Conservation (phyloP, 2,888 invertebrate genomes). For the Sipha maydis region DNA sequence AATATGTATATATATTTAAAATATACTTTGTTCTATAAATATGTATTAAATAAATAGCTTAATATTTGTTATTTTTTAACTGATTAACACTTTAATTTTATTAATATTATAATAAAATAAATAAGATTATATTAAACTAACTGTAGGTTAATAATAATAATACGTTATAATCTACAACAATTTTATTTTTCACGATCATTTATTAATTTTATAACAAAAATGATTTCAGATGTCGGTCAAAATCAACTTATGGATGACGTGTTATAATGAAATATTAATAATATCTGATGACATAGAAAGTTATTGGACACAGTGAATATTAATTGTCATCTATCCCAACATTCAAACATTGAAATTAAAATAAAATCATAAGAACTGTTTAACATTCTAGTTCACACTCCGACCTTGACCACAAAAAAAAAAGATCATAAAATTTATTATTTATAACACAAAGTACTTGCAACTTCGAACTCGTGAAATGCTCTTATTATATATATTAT, state of each 20-base stretch:
- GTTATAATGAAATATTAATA: constrained; percentile 4
- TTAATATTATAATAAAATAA: too few species aligned
- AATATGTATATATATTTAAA: too few species aligned
- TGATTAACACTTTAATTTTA: too few species aligned
- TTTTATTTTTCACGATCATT: neutral
- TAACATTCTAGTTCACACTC: constrained; percentile 24
- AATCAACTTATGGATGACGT: constrained; percentile 34
- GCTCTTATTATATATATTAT: neutral
- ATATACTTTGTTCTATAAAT: too few species aligned
- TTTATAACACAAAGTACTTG: neutral
- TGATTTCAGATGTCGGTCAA: constrained; percentile 26
- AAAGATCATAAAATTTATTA: neutral
- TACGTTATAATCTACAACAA: neutral
- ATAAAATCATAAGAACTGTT: constrained; percentile 18
- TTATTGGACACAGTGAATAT: constrained; percentile 30
- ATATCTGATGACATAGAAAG: constrained; percentile 34
- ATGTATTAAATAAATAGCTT: too few species aligned
- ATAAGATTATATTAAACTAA: too few species aligned
- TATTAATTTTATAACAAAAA: neutral
- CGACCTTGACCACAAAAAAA: constrained; percentile 35
- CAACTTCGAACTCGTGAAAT: neutral
- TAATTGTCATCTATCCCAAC: constrained; percentile 16
- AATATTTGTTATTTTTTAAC: too few species aligned
- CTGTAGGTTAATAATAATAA: too few species aligned
- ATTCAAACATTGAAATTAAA: constrained; percentile 43